phyloP scores from a whole-genome alignment of 2,888 invertebrate genomes.

The Nasonovia ribisnigri region DNA sequence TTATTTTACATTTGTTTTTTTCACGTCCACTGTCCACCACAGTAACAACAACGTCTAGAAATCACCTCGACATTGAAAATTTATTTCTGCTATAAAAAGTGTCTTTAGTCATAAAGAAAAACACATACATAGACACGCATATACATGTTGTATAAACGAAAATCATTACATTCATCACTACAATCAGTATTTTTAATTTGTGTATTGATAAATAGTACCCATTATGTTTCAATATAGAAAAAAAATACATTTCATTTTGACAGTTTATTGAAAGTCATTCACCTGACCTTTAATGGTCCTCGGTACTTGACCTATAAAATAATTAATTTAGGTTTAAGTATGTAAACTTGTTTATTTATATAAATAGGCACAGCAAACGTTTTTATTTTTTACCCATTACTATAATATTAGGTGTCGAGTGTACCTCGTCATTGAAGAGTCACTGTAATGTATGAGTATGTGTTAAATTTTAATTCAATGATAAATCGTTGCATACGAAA shows the following conservation, averaged over 20 bases:
- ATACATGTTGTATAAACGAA: too few species aligned
- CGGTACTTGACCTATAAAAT: neutral
- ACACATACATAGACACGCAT: neutral
- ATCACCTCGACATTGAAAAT: neutral
- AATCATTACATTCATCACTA: neutral
- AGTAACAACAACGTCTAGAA: neutral
- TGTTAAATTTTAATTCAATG: too few species aligned
- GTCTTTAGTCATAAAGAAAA: neutral
- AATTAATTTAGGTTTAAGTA: neutral
- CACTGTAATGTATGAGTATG: too few species aligned
- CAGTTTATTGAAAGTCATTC: neutral
- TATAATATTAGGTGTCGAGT: neutral
- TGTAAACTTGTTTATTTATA: neutral
- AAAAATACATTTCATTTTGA: constrained; percentile 6
- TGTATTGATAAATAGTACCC: neutral
- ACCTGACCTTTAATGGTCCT: neutral
- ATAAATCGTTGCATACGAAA: too few species aligned
- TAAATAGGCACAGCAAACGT: neutral
- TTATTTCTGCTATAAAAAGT: neutral
- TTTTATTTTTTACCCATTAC: neutral
- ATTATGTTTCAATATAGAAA: too few species aligned
- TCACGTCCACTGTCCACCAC: too few species aligned
- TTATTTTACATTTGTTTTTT: too few species aligned
- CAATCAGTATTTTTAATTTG: neutral
- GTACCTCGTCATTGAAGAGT: too few species aligned